Evolutionary conservation across 2,113 vertebrate species (phyloP).

Genomic region (Panthera leo): DNA sequence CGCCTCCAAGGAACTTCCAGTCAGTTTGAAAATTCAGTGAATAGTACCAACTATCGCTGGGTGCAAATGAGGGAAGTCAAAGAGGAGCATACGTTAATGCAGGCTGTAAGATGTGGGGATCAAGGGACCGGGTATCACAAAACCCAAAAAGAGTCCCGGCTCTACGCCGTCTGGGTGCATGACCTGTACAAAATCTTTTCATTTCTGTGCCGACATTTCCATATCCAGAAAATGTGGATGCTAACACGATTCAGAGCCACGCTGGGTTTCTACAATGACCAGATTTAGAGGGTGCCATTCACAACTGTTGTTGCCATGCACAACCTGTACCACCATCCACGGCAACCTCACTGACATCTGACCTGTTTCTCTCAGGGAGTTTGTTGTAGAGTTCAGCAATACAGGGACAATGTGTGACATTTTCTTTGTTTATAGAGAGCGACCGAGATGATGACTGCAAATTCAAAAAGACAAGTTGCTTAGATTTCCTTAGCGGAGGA

Average conservation of each 20-base stretch:
- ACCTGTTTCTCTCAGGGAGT: background rate
- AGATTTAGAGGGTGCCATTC: background rate
- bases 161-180: background rate
- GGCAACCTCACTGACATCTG: background rate
- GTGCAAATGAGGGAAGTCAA: background rate
- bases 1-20: background rate
- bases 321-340: background rate
- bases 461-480: background rate
- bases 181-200: background rate
- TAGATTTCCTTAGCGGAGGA: background rate
- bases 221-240: background rate
- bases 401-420: background rate
- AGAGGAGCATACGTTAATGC: background rate
- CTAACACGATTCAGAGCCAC: background rate
- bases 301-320: background rate
- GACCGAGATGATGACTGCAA: background rate
- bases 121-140: background rate
- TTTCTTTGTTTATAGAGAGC: background rate
- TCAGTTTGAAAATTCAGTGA: background rate
- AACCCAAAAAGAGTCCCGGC: background rate
- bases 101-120: background rate
- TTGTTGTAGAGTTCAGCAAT: background rate
- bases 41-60: background rate
- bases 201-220: background rate
- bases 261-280: background rate